Evolutionary conservation across 2,888 invertebrate genomes (phyloP).

Genomic region (Choreutis nemorana): DNA sequence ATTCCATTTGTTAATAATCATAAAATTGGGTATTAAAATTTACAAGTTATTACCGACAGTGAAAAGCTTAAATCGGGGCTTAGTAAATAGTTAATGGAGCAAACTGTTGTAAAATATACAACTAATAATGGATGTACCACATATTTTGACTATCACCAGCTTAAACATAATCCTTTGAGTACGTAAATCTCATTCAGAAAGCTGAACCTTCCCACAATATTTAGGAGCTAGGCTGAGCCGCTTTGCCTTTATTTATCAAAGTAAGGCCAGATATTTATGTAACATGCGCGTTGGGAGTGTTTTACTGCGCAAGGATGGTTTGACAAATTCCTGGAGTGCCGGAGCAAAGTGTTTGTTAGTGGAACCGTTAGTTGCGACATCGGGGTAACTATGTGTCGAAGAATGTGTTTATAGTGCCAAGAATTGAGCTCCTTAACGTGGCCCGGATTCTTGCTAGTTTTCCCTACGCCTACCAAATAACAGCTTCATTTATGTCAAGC

Average conservation of each 20-base stretch:
- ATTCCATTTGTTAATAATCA: no score
- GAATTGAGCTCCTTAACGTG: conserved; percentile 50
- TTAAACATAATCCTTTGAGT: conserved; percentile 34
- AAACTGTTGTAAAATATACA: no score
- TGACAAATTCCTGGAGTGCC: conserved; percentile 44
- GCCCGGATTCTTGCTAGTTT: conserved; percentile 16
- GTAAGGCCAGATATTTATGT: conserved; percentile 43
- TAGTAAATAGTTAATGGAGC: no score
- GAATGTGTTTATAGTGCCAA: conserved; percentile 63
- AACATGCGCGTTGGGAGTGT: conserved; percentile 22
- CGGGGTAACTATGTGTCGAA: conserved; percentile 59
- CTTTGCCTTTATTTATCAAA: conserved; percentile 30
- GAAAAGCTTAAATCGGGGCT: no score
- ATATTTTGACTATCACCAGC: conserved; percentile 24
- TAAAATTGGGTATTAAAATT: no score
- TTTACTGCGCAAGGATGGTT: conserved; percentile 34
- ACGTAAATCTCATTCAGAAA: conserved; percentile 42
- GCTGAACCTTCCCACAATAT: conserved; percentile 37
- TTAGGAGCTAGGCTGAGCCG: conserved; percentile 31
- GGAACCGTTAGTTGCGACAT: conserved; percentile 47
- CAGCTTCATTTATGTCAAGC: conserved; percentile 9
- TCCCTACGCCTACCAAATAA: conserved; percentile 3
- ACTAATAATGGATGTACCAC: no score
- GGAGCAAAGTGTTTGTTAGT: conserved; percentile 42
- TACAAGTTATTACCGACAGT: no score